phyloP scores from a whole-genome alignment of 2,888 invertebrate species.

The Drosophila paranaensis region DNA sequence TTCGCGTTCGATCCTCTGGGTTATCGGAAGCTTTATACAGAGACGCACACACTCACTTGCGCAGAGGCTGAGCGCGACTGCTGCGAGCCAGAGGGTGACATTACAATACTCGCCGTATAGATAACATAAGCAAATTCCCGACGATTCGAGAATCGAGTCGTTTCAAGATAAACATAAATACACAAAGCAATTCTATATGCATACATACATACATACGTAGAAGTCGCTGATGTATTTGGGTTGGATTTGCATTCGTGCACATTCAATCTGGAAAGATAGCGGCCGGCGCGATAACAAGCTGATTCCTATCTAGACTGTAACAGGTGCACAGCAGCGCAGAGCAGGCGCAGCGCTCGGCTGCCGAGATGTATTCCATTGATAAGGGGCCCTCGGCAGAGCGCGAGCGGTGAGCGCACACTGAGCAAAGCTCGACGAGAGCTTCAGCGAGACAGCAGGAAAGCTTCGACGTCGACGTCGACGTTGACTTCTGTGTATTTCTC shows the following conservation, averaged over 20 bases:
- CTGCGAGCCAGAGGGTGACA: constrained; percentile 8
- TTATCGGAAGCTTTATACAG: constrained; percentile 32
- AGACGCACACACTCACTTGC: neutral
- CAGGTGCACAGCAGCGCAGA: constrained; percentile 76
- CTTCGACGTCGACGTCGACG: constrained; percentile 26
- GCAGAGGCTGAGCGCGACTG: constrained; percentile 17
- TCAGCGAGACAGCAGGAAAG: constrained; percentile 54
- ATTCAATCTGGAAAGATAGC: constrained; percentile 58
- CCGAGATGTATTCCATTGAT: constrained; percentile 76
- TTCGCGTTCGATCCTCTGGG: constrained; percentile 39
- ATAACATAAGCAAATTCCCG: constrained; percentile 37
- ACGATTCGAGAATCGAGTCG: constrained; percentile 27
- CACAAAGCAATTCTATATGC: constrained; percentile 19
- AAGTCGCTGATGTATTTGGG: constrained; percentile 8
- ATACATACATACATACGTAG: too few species aligned
- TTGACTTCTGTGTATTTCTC: constrained; percentile 3
- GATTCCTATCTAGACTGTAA: constrained; percentile 80
- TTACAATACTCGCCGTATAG: constrained; percentile 35
- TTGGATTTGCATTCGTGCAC: constrained; percentile 19
- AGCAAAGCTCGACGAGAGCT: constrained; percentile 75
- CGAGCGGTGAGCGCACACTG: constrained; percentile 22
- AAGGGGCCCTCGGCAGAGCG: constrained; percentile 50
- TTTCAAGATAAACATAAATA: constrained; percentile 31
- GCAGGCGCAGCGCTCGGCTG: constrained; percentile 41
- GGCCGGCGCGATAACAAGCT: constrained; percentile 65